phyloP scores from a whole-genome alignment of 2,888 invertebrate species.

The Sycophila texana region DNA sequence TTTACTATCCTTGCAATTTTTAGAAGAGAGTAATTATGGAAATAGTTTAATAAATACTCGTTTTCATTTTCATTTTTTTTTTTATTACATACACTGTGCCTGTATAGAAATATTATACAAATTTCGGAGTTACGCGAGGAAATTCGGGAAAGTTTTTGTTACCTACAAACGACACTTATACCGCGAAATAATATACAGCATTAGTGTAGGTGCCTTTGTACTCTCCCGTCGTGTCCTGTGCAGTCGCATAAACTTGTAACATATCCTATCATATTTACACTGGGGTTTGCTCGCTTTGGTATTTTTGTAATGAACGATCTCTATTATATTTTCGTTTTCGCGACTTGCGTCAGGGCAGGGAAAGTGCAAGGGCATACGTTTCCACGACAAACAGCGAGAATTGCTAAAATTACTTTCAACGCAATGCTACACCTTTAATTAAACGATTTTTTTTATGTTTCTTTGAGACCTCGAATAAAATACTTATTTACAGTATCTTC shows the following conservation, averaged over 20 bases:
- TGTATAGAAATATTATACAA: slow-evolving; percentile 74
- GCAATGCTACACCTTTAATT: slow-evolving; percentile 11
- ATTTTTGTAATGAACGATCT: slow-evolving; percentile 13
- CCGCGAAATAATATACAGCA: slow-evolving; percentile 48
- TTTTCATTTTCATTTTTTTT: slow-evolving; percentile 38
- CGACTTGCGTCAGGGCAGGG: not conserved
- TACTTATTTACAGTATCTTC: slow-evolving; percentile 52
- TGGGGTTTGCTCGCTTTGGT: slow-evolving; percentile 51
- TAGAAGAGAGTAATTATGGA: too few species aligned
- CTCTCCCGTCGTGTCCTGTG: not conserved
- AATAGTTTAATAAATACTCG: not conserved
- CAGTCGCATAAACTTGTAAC: not conserved
- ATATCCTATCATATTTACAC: slow-evolving; percentile 46
- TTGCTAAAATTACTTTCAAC: slow-evolving; percentile 46
- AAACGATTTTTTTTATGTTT: slow-evolving; percentile 11
- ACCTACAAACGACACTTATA: slow-evolving; percentile 45
- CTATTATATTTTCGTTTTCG: slow-evolving; percentile 23
- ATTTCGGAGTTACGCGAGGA: slow-evolving; percentile 58
- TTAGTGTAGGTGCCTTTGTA: slow-evolving; percentile 16
- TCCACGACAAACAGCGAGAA: slow-evolving; percentile 23
- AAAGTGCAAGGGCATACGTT: slow-evolving; percentile 2
- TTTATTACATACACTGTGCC: slow-evolving; percentile 71
- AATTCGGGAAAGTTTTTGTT: slow-evolving; percentile 47
- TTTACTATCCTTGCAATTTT: too few species aligned
- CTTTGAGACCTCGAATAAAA: slow-evolving; percentile 46